A percentile compares a stretch with the other conserved stretches of the same genome.
These are phyloP conservation scores for Brachionus manjavacas DNA, from an alignment of 1,140 invertebrate species.

Conservation along the genomic window DNA sequence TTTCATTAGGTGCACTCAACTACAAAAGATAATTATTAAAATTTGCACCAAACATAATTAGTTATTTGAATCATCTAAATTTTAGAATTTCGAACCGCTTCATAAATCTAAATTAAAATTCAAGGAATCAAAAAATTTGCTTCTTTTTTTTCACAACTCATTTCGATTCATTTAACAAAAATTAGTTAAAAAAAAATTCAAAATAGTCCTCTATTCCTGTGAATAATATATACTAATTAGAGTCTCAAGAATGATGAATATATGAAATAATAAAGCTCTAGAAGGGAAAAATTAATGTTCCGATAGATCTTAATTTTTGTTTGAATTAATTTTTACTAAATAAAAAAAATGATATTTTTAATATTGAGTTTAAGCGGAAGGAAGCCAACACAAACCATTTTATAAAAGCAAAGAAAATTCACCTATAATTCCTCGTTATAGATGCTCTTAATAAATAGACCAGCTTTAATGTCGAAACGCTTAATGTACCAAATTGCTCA, in stretches of 20 bases:
- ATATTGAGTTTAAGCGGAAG: not conserved
- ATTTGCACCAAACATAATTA: not conserved
- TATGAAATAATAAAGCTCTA: not conserved
- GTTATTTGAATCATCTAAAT: not conserved
- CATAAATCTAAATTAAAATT: not conserved
- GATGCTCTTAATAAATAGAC: not conserved
- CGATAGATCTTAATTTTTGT: not conserved
- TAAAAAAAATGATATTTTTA: not conserved
- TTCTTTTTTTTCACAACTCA: not conserved
- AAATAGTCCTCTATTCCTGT: not conserved
- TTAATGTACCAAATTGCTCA: not conserved
- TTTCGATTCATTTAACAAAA: not conserved
- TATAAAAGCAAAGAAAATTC: not conserved
- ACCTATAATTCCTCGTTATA: not conserved
- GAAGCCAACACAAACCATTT: not conserved
- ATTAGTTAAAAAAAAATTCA: not conserved
- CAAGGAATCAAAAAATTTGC: not conserved
- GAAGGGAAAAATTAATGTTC: constrained; percentile 8
- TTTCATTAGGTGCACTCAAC: not conserved
- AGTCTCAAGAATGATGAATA: not conserved
- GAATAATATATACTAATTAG: not conserved
- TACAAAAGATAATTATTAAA: not conserved
- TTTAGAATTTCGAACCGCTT: not conserved
- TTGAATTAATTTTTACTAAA: not conserved
- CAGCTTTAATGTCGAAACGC: not conserved